These are phyloP conservation scores for Sacculina carcini DNA, from an alignment of 2,888 invertebrate genomes.

Conservation along the genomic window DNA sequence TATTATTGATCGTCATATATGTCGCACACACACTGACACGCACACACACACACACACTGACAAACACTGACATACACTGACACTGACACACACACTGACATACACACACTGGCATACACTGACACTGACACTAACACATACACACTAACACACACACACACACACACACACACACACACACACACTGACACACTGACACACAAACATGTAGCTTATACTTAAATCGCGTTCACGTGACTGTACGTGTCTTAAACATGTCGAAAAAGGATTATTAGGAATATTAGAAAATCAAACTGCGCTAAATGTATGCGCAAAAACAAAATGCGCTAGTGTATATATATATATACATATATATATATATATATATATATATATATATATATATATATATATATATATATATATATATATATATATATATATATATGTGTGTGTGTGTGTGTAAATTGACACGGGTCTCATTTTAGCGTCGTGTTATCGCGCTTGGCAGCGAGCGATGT, in stretches of 20 bases:
- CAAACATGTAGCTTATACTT: not conserved
- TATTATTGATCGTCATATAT: too few species aligned
- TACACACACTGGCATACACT: too few species aligned
- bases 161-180: not conserved
- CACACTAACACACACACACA: too few species aligned
- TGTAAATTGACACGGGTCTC: too few species aligned
- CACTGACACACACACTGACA: too few species aligned
- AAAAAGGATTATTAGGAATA: not conserved
- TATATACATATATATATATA: not conserved
- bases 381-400: not conserved
- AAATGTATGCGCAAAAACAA: not conserved
- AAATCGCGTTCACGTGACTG: not conserved
- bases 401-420: not conserved
- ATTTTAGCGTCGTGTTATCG: too few species aligned
- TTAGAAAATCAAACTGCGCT: not conserved
- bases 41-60: too few species aligned
- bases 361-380: not conserved
- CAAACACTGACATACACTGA: too few species aligned
- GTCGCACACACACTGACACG: too few species aligned
- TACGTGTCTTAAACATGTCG: not conserved
- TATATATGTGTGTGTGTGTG: not conserved
- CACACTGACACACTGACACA: not conserved
- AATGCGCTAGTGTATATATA: not conserved
- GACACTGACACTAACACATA: too few species aligned
- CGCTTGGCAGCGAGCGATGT: too few species aligned